Evolutionary conservation across 2,797 vertebrate species (phyloP).

Genomic region (Emydoidea blandingii): DNA sequence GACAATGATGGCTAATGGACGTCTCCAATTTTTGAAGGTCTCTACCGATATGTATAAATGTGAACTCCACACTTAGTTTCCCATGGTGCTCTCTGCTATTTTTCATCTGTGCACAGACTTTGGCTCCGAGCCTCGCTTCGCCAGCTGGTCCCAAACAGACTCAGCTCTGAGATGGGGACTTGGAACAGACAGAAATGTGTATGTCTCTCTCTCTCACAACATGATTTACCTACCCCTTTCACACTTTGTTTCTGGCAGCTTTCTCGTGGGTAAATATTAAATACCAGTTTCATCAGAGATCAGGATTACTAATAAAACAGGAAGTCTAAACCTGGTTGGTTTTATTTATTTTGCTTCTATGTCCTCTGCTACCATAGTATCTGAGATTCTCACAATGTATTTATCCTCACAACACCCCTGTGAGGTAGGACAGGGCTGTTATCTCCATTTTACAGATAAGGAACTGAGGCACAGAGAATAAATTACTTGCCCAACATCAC

Average conservation of each 20-base stretch:
- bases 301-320: conserved; percentile 33
- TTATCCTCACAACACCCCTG: conserved; percentile 3
- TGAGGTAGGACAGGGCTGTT: not conserved
- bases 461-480: not conserved
- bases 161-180: not conserved
- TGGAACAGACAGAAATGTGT: not conserved
- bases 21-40: conserved; percentile 13
- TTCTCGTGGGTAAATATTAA: conserved; percentile 4
- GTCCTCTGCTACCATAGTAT: not conserved
- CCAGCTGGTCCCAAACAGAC: conserved; percentile 26
- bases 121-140: conserved; percentile 40
- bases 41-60: not conserved
- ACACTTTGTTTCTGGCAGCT: not conserved
- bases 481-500: conserved; percentile 29
- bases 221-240: not conserved
- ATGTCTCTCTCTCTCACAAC: not conserved
- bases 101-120: not conserved
- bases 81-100: not conserved
- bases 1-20: not conserved
- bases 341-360: not conserved
- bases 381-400: conserved; percentile 9
- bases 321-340: not conserved
- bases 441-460: not conserved
- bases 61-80: not conserved
- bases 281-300: not conserved